Base-by-base conservation (phyloP, 2,888 invertebrate species). In the Cheilosia grossa region DNA sequence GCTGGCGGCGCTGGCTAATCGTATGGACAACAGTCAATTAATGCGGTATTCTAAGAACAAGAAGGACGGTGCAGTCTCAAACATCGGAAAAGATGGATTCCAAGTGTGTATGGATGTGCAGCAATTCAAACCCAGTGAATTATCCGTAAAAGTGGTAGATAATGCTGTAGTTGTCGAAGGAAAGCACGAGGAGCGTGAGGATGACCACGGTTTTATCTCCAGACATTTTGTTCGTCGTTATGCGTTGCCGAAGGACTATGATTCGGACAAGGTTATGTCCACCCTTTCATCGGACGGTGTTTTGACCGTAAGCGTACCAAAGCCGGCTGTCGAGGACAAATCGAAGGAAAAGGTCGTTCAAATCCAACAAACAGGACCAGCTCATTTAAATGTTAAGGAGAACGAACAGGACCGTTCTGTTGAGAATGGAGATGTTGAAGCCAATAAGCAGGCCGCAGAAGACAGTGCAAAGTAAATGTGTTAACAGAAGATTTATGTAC, bases 271-370 rank as follows among this genome's bases (percentile, higher is more conserved):
- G 82, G 94, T 97, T 2, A 93, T 94, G 53, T 97, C 97, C 59
- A 94, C 94, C 0, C 91, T 97, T 49, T 96, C 96, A 0, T 95
- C 96, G 0, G 97, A 97, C 89, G 97, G 97, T 0, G 94, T 97
- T 19, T 92, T 97, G 40, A 96, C 95, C 0, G 94, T 97, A 59
- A 94, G 94, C 0, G 95, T 95, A 0, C 96, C 96, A 0, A 92
- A 93, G 4, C 82, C 90, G 44, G 63, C 58, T 9, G 75, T 81
- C 5, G 69, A 72, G n/a, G 70, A 77, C 0, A 81, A 86, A 30
- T 88, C 89, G 4, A 91, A 92, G 0, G 94, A 93, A 72, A 91
- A 93, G 70, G 89, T 92, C 0, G 90, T 94, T 1, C 93, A 93
- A 3, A 93, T 94, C 47, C 92, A 93, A 1, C 93, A 93, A 15